A percentile compares a stretch with the other conserved stretches of the same genome.
Conservation (phyloP, 2,888 invertebrate species). For the Andrena flavipes region DNA sequence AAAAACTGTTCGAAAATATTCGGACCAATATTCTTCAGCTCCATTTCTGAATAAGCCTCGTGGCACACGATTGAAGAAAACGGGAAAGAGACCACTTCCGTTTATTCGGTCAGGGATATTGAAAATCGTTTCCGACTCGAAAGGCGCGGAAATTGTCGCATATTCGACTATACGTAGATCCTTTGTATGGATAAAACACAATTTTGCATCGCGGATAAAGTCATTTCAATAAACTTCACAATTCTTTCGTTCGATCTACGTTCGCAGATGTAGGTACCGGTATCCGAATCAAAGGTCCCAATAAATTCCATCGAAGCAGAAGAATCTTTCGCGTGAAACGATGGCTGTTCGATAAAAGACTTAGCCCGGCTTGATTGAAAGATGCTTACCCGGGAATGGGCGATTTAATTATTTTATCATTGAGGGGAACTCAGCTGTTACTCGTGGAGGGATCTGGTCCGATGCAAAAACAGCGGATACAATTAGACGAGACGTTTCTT, state of each 20-base stretch:
- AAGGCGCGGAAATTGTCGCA: slow-evolving; percentile 29
- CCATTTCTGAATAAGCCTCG: slow-evolving; percentile 7
- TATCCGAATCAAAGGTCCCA: background rate
- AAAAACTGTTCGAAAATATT: background rate
- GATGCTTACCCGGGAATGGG: background rate
- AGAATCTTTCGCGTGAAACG: background rate
- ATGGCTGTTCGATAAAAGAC: background rate
- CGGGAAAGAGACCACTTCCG: slow-evolving; percentile 27
- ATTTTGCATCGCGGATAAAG: slow-evolving; percentile 1
- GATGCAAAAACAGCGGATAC: slow-evolving; percentile 48
- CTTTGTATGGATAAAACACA: slow-evolving; percentile 3
- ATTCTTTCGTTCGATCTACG: background rate
- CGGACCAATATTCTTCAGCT: slow-evolving; percentile 1
- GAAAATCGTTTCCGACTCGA: slow-evolving; percentile 58
- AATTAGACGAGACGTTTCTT: slow-evolving; percentile 56
- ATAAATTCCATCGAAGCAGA: background rate
- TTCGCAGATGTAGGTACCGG: background rate
- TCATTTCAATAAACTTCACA: background rate
- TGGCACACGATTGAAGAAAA: slow-evolving; percentile 6
- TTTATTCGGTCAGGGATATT: slow-evolving; percentile 53
- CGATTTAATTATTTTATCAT: slow-evolving; percentile 59
- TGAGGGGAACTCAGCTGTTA: slow-evolving; percentile 41
- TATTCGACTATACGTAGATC: slow-evolving; percentile 14
- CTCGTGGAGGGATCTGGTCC: slow-evolving; percentile 25
- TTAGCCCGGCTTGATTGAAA: background rate